Percentiles rank a stretch among this genome's conserved stretches.
Conservation (phyloP, 2,797 vertebrate genomes). For the Clarias pachynema region DNA sequence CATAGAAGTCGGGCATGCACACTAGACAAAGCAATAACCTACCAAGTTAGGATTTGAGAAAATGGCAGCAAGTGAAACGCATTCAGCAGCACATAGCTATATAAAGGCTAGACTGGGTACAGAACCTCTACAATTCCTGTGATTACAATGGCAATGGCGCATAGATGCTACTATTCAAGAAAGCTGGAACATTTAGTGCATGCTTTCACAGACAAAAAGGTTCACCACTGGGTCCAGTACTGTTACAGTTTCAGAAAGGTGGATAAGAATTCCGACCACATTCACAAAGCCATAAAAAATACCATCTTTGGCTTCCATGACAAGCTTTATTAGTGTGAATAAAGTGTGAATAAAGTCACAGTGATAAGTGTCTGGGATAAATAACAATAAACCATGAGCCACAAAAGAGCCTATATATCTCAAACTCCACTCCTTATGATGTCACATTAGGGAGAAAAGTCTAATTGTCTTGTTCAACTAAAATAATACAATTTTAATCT, state of each 20-base stretch:
- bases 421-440: too few relatives aligned
- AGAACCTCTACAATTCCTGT: not conserved
- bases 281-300: constrained; percentile 9
- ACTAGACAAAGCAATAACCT: not conserved
- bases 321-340: not conserved
- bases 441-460: too few relatives aligned
- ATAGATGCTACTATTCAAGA: constrained; percentile 11
- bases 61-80: not conserved
- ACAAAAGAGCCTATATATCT: too few relatives aligned
- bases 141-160: not conserved
- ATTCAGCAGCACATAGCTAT: not conserved
- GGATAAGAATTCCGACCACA: not conserved
- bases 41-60: not conserved
- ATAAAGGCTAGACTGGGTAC: not conserved
- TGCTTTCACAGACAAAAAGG: constrained; percentile 1
- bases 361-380: not conserved
- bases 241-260: not conserved
- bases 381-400: too few relatives aligned
- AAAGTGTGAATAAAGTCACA: not conserved
- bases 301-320: not conserved
- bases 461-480: too few relatives aligned
- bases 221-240: not conserved
- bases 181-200: not conserved
- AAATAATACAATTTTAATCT: too few relatives aligned
- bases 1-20: not conserved